Evolutionary conservation across 2,113 vertebrate genomes (phyloP), one percentile per base, ranked within the genome.

Genomic region (Petrocephalus microphthalmus): DNA sequence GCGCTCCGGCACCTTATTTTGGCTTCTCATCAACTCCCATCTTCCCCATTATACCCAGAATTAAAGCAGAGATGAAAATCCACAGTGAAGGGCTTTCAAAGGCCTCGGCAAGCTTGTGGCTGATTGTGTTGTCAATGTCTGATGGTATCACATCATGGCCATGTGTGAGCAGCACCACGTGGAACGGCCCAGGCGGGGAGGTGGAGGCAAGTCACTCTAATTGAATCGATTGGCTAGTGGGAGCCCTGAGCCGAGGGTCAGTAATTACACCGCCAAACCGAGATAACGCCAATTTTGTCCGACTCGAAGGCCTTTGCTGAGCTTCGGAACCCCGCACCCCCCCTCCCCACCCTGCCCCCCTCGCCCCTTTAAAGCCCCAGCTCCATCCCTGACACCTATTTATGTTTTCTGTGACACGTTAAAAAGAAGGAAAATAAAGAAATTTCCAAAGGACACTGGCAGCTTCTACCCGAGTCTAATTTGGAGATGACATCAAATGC

Each of bases 191-290:
- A 82, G 85, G 74, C 33, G 19, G 83, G n/a, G 25, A 87, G 47
- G 54, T 71, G 42, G 53, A 71, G 84, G 52, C 52, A 87, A 67
- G 49, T 87, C 17, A 15, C 71, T 81, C 60, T 87, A 87, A 89
- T 87, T 82, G 53, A 89, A 82, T 87, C 42, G 64, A 89, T 45
- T 87, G 85, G 88, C 51, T 22, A 49, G 84, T 67, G 78, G 88
- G 88, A 89, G 57, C 78, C 71, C 88, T 56, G 84, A 86, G 84
- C 84, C 33, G 67, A 78, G 88, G 85, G 64, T 85, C 88, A 74
- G 84, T 74, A 53, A 86, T 86, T 54, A 86, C 51, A 74, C 5
- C 42, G 85, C 64, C 85, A 85, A 60, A 87, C 85, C 7, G 19
- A 87, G 67, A 89, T 82, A 78, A 87, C 51, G 84, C 74, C 67